phyloP scores from a whole-genome alignment of 2,888 invertebrate species.

The Acanthococcus lagerstroemiae region DNA sequence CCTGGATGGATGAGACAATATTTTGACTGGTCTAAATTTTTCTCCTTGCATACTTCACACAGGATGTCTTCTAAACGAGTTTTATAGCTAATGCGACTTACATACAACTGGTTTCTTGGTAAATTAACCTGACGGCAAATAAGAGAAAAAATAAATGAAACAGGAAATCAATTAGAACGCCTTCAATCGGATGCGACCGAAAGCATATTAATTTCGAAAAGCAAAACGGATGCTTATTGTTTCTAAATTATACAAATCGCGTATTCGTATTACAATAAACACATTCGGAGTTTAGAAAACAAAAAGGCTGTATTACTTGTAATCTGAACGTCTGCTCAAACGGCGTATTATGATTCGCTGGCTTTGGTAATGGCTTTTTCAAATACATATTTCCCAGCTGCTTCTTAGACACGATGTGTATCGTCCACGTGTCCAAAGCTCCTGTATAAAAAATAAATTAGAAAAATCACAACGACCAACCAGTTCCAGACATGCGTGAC shows the following conservation, averaged over 20 bases:
- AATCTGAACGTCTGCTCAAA: slow-evolving; percentile 44
- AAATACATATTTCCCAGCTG: slow-evolving; percentile 26
- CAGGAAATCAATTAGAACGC: not conserved
- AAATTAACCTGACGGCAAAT: slow-evolving; percentile 51
- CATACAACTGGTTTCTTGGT: slow-evolving; percentile 69
- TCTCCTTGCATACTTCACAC: slow-evolving; percentile 62
- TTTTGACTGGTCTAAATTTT: slow-evolving; percentile 59
- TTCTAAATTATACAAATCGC: no score
- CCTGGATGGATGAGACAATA: slow-evolving; percentile 71
- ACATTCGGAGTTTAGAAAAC: not conserved
- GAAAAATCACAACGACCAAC: no score
- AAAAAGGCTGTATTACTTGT: slow-evolving; percentile 38
- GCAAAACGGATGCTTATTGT: not conserved
- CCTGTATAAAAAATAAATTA: no score
- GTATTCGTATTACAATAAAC: no score
- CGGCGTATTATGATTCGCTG: slow-evolving; percentile 41
- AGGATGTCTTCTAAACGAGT: slow-evolving; percentile 59
- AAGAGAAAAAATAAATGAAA: slow-evolving; percentile 31
- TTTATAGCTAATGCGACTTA: slow-evolving; percentile 60
- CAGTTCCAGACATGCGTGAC: no score
- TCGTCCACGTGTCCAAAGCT: slow-evolving; percentile 44
- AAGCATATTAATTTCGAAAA: no score
- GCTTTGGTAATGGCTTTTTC: slow-evolving; percentile 32
- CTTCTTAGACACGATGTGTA: slow-evolving; percentile 46
- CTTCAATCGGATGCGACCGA: not conserved